phyloP scores from a whole-genome alignment of 2,888 invertebrate genomes.

The Melanchra persicariae region DNA sequence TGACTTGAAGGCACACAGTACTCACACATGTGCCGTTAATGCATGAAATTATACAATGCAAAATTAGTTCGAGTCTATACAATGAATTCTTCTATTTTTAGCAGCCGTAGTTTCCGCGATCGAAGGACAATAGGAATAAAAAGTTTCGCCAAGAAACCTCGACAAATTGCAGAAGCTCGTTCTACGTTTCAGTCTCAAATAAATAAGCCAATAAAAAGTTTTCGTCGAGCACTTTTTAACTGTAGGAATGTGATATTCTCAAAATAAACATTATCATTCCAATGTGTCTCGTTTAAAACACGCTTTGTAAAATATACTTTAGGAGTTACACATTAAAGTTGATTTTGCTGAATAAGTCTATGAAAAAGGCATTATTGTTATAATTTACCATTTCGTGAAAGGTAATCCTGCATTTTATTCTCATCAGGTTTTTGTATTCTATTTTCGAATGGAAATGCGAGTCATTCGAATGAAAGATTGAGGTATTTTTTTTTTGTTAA shows the following conservation, averaged over 20 bases:
- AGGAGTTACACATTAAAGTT: not conserved
- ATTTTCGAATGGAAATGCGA: conserved; percentile 18
- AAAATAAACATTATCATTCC: conserved; percentile 51
- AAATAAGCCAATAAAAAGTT: conserved; percentile 67
- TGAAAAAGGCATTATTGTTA: conserved; percentile 20
- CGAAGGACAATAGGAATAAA: conserved; percentile 34
- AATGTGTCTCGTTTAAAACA: conserved; percentile 29
- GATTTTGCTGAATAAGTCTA: not conserved
- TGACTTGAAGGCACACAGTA: too few species aligned
- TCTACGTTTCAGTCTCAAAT: conserved; percentile 56
- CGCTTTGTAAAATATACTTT: conserved; percentile 36
- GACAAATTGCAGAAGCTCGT: conserved; percentile 58
- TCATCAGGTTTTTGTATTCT: conserved; percentile 21
- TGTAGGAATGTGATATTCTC: conserved; percentile 46
- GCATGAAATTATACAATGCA: too few species aligned
- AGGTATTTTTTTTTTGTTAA: conserved; percentile 1
- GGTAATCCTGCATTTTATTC: conserved; percentile 33
- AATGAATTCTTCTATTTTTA: too few species aligned
- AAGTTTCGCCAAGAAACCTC: conserved; percentile 28
- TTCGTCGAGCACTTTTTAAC: conserved; percentile 56
- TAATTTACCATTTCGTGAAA: conserved; percentile 37
- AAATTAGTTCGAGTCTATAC: too few species aligned
- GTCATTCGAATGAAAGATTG: conserved; percentile 16
- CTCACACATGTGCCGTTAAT: too few species aligned
- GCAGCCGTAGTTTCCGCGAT: conserved; percentile 11